A percentile compares a stretch with the other conserved stretches of the same genome.
Evolutionary conservation across 2,888 invertebrate genomes (phyloP).

Genomic region (Drosophila sordidula): DNA sequence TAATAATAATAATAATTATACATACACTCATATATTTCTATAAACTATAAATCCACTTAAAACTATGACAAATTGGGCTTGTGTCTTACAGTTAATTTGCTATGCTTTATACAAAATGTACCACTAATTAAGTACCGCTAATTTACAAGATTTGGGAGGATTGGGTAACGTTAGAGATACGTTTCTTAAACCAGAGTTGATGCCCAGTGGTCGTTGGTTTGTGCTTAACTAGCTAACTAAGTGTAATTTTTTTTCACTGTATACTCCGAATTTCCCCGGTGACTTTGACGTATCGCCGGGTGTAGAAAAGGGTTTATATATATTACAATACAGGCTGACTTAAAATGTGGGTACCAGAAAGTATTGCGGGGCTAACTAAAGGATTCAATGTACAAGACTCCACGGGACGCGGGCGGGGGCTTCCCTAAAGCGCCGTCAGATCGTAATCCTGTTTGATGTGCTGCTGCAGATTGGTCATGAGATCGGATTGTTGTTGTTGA

Average conservation of each 20-base stretch:
- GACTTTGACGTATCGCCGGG: slow-evolving; percentile 11
- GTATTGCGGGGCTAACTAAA: slow-evolving; percentile 53
- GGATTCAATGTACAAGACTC: slow-evolving; percentile 52
- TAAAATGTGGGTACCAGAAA: slow-evolving; percentile 22
- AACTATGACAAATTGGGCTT: slow-evolving; percentile 70
- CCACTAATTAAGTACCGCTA: slow-evolving; percentile 70
- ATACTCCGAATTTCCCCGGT: slow-evolving; percentile 82
- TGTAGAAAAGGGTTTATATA: slow-evolving; percentile 40
- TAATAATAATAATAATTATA: slow-evolving; percentile 44
- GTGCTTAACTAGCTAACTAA: slow-evolving; percentile 76
- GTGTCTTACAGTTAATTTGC: slow-evolving; percentile 53
- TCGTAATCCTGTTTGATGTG: slow-evolving; percentile 95
- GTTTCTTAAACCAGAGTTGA: slow-evolving; percentile 3
- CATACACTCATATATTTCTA: slow-evolving; percentile 36
- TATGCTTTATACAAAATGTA: slow-evolving; percentile 73
- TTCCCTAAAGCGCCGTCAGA: slow-evolving; percentile 90
- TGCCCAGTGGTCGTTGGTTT: slow-evolving; percentile 45
- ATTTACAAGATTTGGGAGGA: slow-evolving; percentile 56
- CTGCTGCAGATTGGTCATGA: slow-evolving; percentile 83
- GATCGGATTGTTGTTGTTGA: slow-evolving; percentile 80
- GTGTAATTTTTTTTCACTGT: slow-evolving; percentile 80
- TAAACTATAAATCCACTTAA: slow-evolving; percentile 56
- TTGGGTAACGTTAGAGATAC: background rate
- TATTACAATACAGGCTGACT: slow-evolving; percentile 26
- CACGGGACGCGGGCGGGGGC: background rate